These are phyloP conservation scores for Dasysyrphus albostriatus DNA, from an alignment of 2,888 invertebrate genomes.

Conservation along the genomic window DNA sequence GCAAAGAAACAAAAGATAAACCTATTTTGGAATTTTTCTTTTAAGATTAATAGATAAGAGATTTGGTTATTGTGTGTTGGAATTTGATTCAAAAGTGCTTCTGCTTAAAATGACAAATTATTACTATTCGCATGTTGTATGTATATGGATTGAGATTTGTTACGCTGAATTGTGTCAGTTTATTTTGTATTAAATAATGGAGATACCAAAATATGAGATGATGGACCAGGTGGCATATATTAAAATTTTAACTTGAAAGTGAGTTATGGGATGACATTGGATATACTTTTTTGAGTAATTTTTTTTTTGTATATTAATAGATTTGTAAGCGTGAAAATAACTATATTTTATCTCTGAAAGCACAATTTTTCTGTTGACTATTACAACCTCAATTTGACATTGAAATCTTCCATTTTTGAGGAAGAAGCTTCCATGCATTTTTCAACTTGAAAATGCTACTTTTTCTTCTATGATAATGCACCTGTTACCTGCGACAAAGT, in stretches of 20 bases:
- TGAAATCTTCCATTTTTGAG: no score
- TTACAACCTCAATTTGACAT: no score
- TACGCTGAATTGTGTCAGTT: conserved; percentile 2
- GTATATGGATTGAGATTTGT: conserved; percentile 23
- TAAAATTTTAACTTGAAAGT: background rate
- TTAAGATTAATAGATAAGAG: conserved; percentile 57
- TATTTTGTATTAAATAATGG: conserved; percentile 19
- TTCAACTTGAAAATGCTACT: no score
- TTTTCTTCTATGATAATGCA: no score
- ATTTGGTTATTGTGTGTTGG: background rate
- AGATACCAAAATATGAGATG: background rate
- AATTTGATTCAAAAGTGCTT: conserved; percentile 20
- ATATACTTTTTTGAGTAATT: background rate
- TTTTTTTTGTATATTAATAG: background rate
- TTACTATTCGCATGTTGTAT: background rate
- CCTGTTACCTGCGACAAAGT: no score
- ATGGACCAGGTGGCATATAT: conserved; percentile 10
- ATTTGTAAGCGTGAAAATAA: no score
- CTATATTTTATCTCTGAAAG: no score
- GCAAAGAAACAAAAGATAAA: conserved; percentile 9
- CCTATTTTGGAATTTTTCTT: conserved; percentile 24
- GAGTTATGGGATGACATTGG: background rate
- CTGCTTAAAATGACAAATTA: conserved; percentile 57
- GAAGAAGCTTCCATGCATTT: no score
- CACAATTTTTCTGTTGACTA: no score